Conservation (phyloP, 2,113 vertebrate species). For the Rhadina sibilatrix region DNA sequence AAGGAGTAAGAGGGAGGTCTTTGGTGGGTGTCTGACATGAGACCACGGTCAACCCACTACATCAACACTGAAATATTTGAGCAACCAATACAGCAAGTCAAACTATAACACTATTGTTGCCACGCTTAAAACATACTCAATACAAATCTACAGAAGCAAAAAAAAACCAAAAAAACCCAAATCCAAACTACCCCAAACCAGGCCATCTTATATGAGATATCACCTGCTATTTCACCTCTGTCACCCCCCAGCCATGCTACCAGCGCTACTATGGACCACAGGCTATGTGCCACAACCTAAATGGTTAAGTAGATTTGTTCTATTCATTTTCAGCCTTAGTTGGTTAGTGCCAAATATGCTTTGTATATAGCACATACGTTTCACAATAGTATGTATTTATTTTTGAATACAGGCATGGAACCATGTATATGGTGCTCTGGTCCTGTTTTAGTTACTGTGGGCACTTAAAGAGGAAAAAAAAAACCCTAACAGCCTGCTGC, state of each 20-base stretch:
- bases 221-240: not conserved
- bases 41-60: not conserved
- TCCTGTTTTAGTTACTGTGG: not conserved
- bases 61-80: not conserved
- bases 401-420: not conserved
- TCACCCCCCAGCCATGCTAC: not conserved
- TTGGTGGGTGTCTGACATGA: not conserved
- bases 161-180: not conserved
- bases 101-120: not conserved
- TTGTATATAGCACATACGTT: not conserved
- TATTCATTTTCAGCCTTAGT: not conserved
- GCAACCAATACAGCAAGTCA: not conserved
- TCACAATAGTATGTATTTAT: not conserved
- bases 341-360: not conserved
- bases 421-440: not conserved
- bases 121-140: not conserved
- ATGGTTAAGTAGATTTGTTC: not conserved
- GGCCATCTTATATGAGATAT: not conserved
- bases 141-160: not conserved
- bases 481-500: not conserved
- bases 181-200: not conserved
- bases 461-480: not conserved
- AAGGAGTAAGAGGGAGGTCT: not conserved
- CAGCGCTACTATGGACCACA: not conserved
- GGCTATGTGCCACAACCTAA: not conserved